Base-by-base conservation (phyloP, 2,113 vertebrate genomes). In the Vimba vimba region DNA sequence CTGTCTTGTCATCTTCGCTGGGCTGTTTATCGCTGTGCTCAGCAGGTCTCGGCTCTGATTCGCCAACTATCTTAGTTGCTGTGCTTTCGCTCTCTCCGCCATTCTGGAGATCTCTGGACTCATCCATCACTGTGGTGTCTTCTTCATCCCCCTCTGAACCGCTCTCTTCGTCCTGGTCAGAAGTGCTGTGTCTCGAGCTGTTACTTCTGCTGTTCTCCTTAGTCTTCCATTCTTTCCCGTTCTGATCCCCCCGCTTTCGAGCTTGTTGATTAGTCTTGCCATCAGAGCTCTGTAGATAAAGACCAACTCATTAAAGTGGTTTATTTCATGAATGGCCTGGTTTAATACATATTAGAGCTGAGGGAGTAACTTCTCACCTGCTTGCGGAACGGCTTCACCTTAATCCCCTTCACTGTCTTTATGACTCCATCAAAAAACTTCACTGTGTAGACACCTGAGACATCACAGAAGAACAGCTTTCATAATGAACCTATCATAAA, bases 371-470 rank as follows among this genome's bases (percentile, higher is more conserved):
- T 69, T 92, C 94, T 94, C 88, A 97, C 96, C 94, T 97, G 96
- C 89, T 96, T 95, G 91, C 96, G 88, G 85, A 94, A 93, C 0
- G 97, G 95, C 95, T 99, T 99, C 89, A 99, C 94, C 90, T 99
- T 97, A 89, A 98, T 97, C 85, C 96, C 96, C 93, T 98, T 99
- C 91, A 99, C 97, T 15, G 96, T 98, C 91, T 97, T 97, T 92
- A 99, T 93, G 91, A 99, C 97, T 62, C 97, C 98, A 89, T 99
- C 98, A 86, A 96, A 99, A 94, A 99, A 99, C 57, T 97, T 97
- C 91, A 99, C 98, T 47, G 97, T 99, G 93, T 98, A 99, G 6
- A 96, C 97, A 87, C 97, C 98, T 99, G 92, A 76, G 27, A 84
- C 36, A n/a, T 59, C 15, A 84, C 19, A 78, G 57, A 57, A 74